phyloP scores from a whole-genome alignment of 2,797 vertebrate genomes.

The Notamacropus eugenii region DNA sequence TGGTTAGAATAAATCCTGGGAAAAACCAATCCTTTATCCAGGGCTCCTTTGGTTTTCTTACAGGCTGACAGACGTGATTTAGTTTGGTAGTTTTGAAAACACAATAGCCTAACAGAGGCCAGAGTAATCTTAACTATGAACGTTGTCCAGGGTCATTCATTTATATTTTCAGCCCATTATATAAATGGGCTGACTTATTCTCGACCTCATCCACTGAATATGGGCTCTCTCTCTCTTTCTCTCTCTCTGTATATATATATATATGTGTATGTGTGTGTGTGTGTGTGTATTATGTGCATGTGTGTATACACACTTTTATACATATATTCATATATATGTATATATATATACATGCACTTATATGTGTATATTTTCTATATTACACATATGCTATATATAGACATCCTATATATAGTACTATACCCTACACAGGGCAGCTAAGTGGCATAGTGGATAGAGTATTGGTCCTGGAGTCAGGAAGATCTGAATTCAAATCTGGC shows the following conservation, averaged over 20 bases:
- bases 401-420: background rate
- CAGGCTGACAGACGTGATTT: background rate
- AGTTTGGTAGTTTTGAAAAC: background rate
- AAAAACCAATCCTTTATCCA: background rate
- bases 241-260: background rate
- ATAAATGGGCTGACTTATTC: background rate
- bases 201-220: background rate
- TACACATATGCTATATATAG: too few relatives aligned
- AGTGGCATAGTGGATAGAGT: background rate
- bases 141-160: background rate
- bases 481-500: background rate
- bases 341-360: background rate
- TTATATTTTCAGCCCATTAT: background rate
- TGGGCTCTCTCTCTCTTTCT: background rate
- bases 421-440: background rate
- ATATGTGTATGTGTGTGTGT: too few relatives aligned
- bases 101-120: background rate
- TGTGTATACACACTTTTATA: too few relatives aligned
- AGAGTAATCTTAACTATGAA: background rate
- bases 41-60: background rate
- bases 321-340: background rate
- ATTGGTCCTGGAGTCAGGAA: background rate
- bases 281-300: background rate
- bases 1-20: background rate
- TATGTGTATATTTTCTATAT: background rate